Percentiles rank a stretch among this genome's conserved stretches.
Conservation (phyloP, 2,113 vertebrate species). For the Pseudopipra pipra region DNA sequence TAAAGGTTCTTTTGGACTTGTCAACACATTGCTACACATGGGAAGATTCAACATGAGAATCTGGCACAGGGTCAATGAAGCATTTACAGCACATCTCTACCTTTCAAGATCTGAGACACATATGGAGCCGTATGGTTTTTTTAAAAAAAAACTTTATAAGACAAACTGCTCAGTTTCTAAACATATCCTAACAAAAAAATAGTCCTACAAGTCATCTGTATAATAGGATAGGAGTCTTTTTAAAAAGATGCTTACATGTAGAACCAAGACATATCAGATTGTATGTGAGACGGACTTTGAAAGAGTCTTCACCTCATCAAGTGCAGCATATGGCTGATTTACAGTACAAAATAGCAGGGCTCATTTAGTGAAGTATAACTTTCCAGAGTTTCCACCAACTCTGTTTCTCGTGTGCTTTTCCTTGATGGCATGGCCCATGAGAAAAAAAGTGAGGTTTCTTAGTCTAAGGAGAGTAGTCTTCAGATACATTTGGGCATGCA, state of each 20-base stretch:
- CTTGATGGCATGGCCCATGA: background rate
- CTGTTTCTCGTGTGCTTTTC: background rate
- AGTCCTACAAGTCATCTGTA: background rate
- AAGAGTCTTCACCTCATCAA: background rate
- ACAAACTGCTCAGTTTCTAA: background rate
- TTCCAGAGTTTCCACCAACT: background rate
- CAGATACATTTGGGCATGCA: background rate
- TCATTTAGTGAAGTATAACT: background rate
- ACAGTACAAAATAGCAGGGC: background rate
- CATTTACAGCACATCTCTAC: background rate
- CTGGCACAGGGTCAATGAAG: background rate
- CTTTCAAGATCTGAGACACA: background rate
- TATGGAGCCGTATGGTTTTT: background rate
- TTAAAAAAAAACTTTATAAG: background rate
- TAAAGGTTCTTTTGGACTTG: background rate
- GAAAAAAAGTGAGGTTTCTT: background rate
- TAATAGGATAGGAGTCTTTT: background rate
- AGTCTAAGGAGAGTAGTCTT: background rate
- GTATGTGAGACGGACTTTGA: background rate
- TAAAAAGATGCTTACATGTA: background rate
- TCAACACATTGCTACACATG: rapidly evolving
- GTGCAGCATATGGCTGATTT: background rate
- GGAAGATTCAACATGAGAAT: background rate
- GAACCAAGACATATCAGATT: background rate
- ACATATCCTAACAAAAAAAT: background rate